phyloP scores from a whole-genome alignment of 2,888 invertebrate species.

The Nephrotoma appendiculata region DNA sequence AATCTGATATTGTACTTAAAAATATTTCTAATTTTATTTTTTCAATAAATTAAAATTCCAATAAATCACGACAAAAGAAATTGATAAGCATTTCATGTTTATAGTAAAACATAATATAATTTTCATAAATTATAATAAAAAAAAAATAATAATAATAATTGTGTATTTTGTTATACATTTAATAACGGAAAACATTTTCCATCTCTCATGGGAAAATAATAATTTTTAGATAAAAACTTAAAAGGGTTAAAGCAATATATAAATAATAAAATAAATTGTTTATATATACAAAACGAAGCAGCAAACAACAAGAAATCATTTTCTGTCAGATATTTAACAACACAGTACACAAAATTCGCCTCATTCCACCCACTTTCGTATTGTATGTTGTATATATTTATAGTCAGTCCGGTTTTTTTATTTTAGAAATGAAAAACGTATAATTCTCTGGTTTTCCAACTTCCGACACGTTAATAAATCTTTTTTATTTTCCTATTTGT shows the following conservation, averaged over 20 bases:
- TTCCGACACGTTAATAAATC: slow-evolving; percentile 5
- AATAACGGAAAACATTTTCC: neutral
- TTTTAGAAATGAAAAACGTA: neutral
- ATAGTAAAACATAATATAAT: neutral
- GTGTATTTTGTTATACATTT: neutral
- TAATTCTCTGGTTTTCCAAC: slow-evolving; percentile 5
- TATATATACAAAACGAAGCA: neutral
- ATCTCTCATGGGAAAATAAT: neutral
- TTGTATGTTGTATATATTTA: neutral
- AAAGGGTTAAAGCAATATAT: neutral
- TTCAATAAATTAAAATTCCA: neutral
- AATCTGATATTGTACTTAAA: neutral
- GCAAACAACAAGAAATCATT: neutral
- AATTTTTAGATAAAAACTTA: neutral
- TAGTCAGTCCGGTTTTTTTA: neutral
- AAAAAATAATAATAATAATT: neutral
- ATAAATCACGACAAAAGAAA: neutral
- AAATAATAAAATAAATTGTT: neutral
- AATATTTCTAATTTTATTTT: neutral
- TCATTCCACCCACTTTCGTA: neutral
- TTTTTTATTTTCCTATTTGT: neutral
- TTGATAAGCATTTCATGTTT: neutral
- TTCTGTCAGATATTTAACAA: neutral
- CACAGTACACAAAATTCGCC: neutral
- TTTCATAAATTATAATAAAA: neutral